Conservation (phyloP, 2,113 vertebrate genomes). For the Scomber colias region DNA sequence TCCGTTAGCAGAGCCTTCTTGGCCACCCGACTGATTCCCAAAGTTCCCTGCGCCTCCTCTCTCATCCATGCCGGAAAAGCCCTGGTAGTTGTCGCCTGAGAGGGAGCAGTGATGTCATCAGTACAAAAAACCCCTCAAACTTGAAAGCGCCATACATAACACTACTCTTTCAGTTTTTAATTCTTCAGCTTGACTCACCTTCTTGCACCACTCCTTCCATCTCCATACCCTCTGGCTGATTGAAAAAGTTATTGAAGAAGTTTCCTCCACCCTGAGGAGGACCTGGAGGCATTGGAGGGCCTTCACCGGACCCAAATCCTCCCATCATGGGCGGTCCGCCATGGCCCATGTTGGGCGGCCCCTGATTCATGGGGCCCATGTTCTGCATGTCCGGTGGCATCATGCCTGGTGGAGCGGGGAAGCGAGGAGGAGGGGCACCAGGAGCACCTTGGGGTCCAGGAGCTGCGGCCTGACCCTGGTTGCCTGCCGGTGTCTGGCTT, state of each 20-base stretch:
- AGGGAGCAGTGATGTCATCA: background rate
- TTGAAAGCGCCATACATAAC: background rate
- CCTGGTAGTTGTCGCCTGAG: slow-evolving; percentile 86
- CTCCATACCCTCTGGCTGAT: slow-evolving; percentile 87
- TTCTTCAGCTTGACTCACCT: slow-evolving; percentile 57
- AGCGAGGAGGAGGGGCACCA: slow-evolving; percentile 79
- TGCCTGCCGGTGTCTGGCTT: slow-evolving; percentile 75
- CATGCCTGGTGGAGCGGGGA: slow-evolving; percentile 87
- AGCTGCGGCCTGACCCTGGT: slow-evolving; percentile 71
- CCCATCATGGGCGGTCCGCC: slow-evolving; percentile 89
- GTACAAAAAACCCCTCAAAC: background rate
- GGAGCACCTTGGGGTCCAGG: slow-evolving; percentile 77
- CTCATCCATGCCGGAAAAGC: slow-evolving; percentile 84
- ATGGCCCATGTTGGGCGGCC: slow-evolving; percentile 80
- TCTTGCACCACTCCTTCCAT: slow-evolving; percentile 83
- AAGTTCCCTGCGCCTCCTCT: slow-evolving; percentile 72
- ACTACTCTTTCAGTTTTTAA: background rate
- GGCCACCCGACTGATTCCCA: slow-evolving; percentile 75
- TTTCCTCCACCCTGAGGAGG: slow-evolving; percentile 83
- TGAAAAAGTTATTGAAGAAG: slow-evolving; percentile 93
- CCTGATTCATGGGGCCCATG: slow-evolving; percentile 85
- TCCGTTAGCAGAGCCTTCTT: slow-evolving; percentile 78
- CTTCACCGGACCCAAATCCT: slow-evolving; percentile 85
- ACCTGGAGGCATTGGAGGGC: slow-evolving; percentile 86
- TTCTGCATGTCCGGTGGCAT: slow-evolving; percentile 86